Evolutionary conservation across 2,797 vertebrate genomes (phyloP).

Genomic region (Clarias fuscus): DNA sequence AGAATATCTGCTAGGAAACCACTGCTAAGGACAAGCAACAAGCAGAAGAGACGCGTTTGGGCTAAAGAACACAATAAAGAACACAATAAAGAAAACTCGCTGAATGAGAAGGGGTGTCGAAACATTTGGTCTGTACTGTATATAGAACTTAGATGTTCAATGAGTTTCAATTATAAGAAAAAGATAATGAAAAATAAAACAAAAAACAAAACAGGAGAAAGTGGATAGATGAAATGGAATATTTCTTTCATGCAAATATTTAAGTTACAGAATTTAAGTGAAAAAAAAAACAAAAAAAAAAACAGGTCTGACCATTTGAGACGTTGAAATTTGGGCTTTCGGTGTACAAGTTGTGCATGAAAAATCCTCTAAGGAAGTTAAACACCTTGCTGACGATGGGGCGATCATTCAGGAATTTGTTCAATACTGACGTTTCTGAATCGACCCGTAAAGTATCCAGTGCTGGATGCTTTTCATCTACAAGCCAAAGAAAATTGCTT

Average conservation of each 20-base stretch:
- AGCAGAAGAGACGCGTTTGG: too few species aligned
- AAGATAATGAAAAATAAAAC: not conserved
- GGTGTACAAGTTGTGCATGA: conserved; percentile 77
- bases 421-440: conserved; percentile 64
- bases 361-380: conserved; percentile 81
- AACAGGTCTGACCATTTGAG: conserved; percentile 72
- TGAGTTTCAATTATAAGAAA: not conserved
- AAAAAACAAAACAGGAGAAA: not conserved
- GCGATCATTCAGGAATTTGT: conserved; percentile 72
- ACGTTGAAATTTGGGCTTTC: conserved; percentile 70
- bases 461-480: not conserved
- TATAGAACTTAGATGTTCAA: not conserved
- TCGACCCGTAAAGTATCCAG: conserved; percentile 56
- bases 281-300: not conserved
- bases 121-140: too few species aligned
- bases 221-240: not conserved
- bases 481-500: conserved; percentile 4
- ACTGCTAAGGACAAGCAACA: too few species aligned
- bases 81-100: too few species aligned
- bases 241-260: not conserved
- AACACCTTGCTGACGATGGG: conserved; percentile 75
- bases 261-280: not conserved
- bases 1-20: too few species aligned
- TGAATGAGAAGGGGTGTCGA: too few species aligned
- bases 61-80: too few species aligned